Base-by-base conservation (phyloP, 1,140 invertebrate species). In the Myzus persicae region DNA sequence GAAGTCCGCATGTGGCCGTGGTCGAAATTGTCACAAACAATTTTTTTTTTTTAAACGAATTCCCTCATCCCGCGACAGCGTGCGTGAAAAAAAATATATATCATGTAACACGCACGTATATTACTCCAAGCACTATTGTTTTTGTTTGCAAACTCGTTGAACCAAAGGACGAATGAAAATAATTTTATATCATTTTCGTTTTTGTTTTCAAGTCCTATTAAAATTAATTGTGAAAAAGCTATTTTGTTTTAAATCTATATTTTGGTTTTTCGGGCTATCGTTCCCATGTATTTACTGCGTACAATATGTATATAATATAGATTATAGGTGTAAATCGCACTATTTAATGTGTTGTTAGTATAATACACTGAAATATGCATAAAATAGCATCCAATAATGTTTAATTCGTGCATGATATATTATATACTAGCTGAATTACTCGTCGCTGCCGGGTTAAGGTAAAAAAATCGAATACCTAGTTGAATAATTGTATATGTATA, bases 121-220 rank as follows among this genome's bases (percentile, higher is more conserved):
- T 88, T 51, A 51, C 20, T 44, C 2, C 31, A 40, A n/a, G 31
- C 22, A 88, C n/a, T 36, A 22, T 48, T n/a, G 46, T 88, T 88
- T 88, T 36, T 48, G 46, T 88, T 88, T 36, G 2, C 87, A 48
- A 88, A 87, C 42, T 87, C 42, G 14, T 87, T n/a, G 44, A 44
- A 87, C 31, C 31, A 46, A 87, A 87, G 44, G 44, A 87, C 14
- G 44, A 87, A 18, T n/a, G 18, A 18, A 87, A 87, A 87, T 42
- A 26, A 84, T 84, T 84, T 40, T 84, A 84, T 40, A 40, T 42
- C 36, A 84, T 84, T 42, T 84, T 36, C 14, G 59, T 76, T 76
- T 76, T 76, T 76, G 59, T 76, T 76, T 76, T 84, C 82, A 40
- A 84, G 40, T 84, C 40, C 38, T 40, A 84, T 84, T 40, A 84